phyloP scores from a whole-genome alignment of 2,797 vertebrate genomes.

The Sebastes kiyomatsui region DNA sequence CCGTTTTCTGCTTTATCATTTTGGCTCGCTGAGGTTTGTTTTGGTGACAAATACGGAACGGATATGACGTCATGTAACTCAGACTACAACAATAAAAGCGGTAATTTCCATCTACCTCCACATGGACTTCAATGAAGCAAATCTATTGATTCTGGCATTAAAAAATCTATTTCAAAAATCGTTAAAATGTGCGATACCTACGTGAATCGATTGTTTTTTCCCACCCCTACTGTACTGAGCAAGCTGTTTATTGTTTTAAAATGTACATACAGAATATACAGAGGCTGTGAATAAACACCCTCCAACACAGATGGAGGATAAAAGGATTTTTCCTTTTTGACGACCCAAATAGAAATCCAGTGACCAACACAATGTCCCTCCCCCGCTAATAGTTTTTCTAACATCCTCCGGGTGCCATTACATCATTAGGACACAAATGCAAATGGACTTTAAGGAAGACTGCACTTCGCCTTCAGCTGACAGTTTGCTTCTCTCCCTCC shows the following conservation, averaged over 20 bases:
- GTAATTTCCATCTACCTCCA: no score
- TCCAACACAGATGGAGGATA: background rate
- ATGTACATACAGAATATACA: background rate
- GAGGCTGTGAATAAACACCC: background rate
- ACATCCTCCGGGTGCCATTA: conserved; percentile 22
- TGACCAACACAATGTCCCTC: background rate
- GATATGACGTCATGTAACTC: no score
- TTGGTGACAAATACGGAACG: no score
- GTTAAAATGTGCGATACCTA: no score
- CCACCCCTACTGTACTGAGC: background rate
- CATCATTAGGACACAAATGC: conserved; percentile 38
- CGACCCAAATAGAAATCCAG: background rate
- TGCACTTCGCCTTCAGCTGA: conserved; percentile 44
- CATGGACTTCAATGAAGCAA: accelerated
- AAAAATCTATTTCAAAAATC: no score
- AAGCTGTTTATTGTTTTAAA: background rate
- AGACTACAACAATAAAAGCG: no score
- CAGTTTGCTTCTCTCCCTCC: conserved; percentile 12
- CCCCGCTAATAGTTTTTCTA: conserved; percentile 10
- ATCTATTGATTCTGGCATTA: no score
- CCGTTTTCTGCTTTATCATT: no score
- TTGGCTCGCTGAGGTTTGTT: no score
- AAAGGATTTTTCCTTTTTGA: conserved; percentile 4
- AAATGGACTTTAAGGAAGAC: conserved; percentile 41
- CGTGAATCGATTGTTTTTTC: no score